These are phyloP conservation scores for Stegophylla sp. DNA, from an alignment of 2,888 invertebrate species.

Conservation along the genomic window DNA sequence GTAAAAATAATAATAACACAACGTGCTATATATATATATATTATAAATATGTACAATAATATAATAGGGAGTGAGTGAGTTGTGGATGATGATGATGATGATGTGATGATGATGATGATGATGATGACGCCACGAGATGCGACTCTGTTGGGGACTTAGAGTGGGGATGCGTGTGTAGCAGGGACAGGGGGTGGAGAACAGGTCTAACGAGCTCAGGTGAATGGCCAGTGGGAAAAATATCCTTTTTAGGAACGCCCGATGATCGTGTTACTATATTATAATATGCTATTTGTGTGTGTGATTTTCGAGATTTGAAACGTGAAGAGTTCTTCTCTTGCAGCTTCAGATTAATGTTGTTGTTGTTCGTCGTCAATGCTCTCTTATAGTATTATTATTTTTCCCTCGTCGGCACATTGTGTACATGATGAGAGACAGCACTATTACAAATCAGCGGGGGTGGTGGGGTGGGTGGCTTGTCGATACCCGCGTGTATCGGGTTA, in stretches of 20 bases:
- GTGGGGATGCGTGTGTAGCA: background rate
- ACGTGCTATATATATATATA: background rate
- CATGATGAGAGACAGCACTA: background rate
- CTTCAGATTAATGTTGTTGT: background rate
- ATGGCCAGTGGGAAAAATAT: conserved; percentile 48
- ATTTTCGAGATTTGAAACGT: background rate
- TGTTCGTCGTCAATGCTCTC: no score
- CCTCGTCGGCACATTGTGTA: no score
- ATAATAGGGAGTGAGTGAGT: conserved; percentile 3
- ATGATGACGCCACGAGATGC: background rate
- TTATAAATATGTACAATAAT: background rate
- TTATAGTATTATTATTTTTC: no score
- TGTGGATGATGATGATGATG: background rate
- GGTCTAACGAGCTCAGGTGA: conserved; percentile 58
- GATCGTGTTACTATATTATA: conserved; percentile 23
- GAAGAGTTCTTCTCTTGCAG: no score
- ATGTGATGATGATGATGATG: background rate
- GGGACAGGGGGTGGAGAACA: conserved; percentile 30
- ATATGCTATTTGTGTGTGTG: background rate
- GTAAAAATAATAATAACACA: conserved; percentile 29
- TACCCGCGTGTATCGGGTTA: conserved; percentile 54
- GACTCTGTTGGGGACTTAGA: background rate
- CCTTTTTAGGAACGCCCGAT: conserved; percentile 43
- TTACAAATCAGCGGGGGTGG: background rate
- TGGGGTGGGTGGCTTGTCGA: background rate